Percentiles rank a stretch among this genome's conserved stretches.
Evolutionary conservation across 2,113 vertebrate genomes (phyloP).

Genomic region (Toxotes jaculatrix): DNA sequence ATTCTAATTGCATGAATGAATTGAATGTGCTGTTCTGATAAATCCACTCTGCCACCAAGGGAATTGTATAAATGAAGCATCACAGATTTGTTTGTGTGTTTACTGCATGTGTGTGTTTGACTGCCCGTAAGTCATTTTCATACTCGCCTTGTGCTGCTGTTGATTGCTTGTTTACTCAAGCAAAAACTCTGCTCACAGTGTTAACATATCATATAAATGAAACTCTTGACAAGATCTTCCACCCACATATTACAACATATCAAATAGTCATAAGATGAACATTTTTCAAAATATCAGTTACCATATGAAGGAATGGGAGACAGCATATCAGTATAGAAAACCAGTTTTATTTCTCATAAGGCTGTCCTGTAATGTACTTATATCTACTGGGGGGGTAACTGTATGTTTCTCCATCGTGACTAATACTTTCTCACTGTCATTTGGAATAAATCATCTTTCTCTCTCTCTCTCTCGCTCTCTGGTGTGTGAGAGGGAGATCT

Average conservation of each 20-base stretch:
- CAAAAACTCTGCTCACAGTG: constrained; percentile 64
- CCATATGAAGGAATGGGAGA: constrained; percentile 67
- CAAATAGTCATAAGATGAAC: constrained; percentile 55
- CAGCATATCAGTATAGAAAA: constrained; percentile 83
- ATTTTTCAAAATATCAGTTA: constrained; percentile 63
- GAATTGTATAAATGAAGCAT: constrained; percentile 79
- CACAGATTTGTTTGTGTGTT: constrained; percentile 64
- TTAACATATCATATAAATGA: constrained; percentile 72
- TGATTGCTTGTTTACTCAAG: constrained; percentile 78
- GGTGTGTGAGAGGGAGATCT: constrained; percentile 58
- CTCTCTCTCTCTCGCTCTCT: constrained; percentile 33
- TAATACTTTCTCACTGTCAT: constrained; percentile 70
- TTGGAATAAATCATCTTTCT: constrained; percentile 59
- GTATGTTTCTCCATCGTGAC: constrained; percentile 67
- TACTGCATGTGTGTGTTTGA: constrained; percentile 42
- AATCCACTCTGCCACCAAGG: constrained; percentile 70
- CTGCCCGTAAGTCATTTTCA: constrained; percentile 71
- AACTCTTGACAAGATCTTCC: constrained; percentile 64
- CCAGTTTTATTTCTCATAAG: constrained; percentile 83
- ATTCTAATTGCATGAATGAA: constrained; percentile 83
- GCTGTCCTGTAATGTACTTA: constrained; percentile 79
- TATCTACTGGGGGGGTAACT: constrained; percentile 80
- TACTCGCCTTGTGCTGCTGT: constrained; percentile 46
- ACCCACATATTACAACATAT: constrained; percentile 65
- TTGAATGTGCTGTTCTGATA: constrained; percentile 76